A percentile compares a stretch with the other conserved stretches of the same genome.
Conservation (phyloP, 1,140 invertebrate species). For the Drosophila nigromelanica region DNA sequence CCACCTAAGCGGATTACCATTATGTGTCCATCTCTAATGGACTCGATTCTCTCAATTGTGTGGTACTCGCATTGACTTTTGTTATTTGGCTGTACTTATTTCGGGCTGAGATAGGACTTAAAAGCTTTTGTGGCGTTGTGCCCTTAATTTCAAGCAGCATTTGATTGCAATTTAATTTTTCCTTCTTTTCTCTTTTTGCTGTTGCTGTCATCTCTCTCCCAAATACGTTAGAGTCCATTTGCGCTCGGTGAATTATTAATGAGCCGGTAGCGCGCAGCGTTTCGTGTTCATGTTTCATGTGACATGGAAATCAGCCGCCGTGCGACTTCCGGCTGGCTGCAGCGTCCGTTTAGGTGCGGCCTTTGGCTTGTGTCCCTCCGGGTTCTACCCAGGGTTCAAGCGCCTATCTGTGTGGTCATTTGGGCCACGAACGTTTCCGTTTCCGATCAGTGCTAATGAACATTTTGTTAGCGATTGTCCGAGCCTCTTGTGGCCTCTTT, state of each 20-base stretch:
- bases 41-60: conserved; percentile 12
- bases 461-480: conserved; percentile 49
- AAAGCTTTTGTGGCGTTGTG: conserved; percentile 68
- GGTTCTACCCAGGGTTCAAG: not conserved
- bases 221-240: conserved; percentile 46
- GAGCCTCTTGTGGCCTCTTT: not conserved
- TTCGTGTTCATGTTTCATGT: conserved; percentile 28
- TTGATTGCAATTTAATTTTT: conserved; percentile 67
- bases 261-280: conserved; percentile 43
- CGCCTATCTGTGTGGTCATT: conserved; percentile 43
- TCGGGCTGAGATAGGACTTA: conserved; percentile 36
- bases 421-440: conserved; percentile 47
- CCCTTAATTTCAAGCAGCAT: conserved; percentile 57
- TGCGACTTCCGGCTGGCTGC: conserved; percentile 34
- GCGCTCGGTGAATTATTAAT: conserved; percentile 60
- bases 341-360: conserved; percentile 9
- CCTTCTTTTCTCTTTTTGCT: conserved; percentile 10
- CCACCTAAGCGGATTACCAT: conserved; percentile 13
- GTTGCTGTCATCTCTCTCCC: conserved; percentile 11
- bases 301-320: conserved; percentile 50
- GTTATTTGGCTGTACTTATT: conserved; percentile 52
- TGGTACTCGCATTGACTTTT: conserved; percentile 65
- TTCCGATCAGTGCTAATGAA: conserved; percentile 76
- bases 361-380: not conserved
- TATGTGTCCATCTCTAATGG: conserved; percentile 25